These are phyloP conservation scores for Ammodytes dubius DNA, from an alignment of 2,113 vertebrate species.

Conservation along the genomic window DNA sequence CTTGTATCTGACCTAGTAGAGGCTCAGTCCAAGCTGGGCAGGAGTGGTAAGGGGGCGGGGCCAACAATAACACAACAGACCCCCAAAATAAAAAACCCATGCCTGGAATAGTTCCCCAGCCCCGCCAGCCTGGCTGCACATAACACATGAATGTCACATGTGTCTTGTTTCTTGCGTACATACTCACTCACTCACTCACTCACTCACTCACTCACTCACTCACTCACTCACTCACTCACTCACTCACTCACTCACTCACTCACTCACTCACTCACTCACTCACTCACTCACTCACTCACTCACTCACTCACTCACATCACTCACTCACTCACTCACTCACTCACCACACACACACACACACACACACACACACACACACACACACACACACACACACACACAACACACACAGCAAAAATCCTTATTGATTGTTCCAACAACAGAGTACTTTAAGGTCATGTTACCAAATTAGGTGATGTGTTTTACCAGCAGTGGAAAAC, in stretches of 20 bases:
- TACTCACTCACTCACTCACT: conserved; percentile 13
- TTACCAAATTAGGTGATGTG: conserved; percentile 7
- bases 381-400: neutral
- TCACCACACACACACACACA: conserved; percentile 8
- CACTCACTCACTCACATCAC: conserved; percentile 11
- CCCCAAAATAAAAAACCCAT: conserved; percentile 70
- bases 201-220: conserved; percentile 6
- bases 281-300: conserved; percentile 21
- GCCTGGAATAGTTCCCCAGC: conserved; percentile 74
- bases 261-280: conserved; percentile 12
- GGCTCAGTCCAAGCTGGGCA: conserved; percentile 33
- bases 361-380: conserved; percentile 21
- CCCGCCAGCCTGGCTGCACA: conserved; percentile 61
- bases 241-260: too few species aligned
- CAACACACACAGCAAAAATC: conserved; percentile 51
- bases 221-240: neutral
- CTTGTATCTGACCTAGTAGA: conserved; percentile 6
- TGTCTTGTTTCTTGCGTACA: conserved; percentile 55
- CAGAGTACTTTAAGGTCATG: conserved; percentile 31
- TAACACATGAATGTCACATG: conserved; percentile 72
- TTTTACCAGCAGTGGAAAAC: conserved; percentile 15
- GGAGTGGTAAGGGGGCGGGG: conserved; percentile 34
- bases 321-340: neutral
- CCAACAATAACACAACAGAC: conserved; percentile 69
- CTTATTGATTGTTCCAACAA: conserved; percentile 69